Evolutionary conservation across 2,113 vertebrate genomes (phyloP), one percentile per base, ranked within the genome.

Genomic region (Ophthalmolycus amberensis): DNA sequence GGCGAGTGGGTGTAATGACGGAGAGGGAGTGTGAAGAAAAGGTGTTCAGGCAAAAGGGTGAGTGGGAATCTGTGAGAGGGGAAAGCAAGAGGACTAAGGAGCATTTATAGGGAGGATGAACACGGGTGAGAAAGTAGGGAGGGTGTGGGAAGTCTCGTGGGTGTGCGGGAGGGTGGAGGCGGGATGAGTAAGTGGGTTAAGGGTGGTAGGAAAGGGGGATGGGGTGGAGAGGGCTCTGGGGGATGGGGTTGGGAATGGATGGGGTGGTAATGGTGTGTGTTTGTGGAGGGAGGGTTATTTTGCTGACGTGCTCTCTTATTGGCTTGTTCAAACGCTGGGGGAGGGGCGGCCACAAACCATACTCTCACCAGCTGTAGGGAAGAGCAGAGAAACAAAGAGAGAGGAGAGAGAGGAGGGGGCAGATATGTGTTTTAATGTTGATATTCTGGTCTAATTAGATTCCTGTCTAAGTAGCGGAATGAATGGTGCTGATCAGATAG

Each of bases 361-460:
- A 90, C 90, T 91, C 90, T 92, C 93, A 92, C 93, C 94, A 95
- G 95, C 94, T 95, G 95, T 93, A 93, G 92, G 85, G 88, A 91
- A 92, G 85, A 92, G 81, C 73, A 86, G 64, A 85, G 91, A 92
- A 93, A 94, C 85, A 94, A 92, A 93, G 92, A 89, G 77, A 63
- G 85, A 84, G 75, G 52, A 34, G 32, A 34, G 34, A 65, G 52
- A 34, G 59, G 83, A 10, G 78, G 56, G 85, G 78, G 81, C 52
- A 68, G 86, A 75, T 92, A 89, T 87, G 74, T 91, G 91, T 91
- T 91, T 91, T 93, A 92, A 93, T 92, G 89, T 93, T 94, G 92
- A 94, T 94, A 94, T 93, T 93, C 90, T 85, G 83, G 67, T 90
- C 91, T 94, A 94, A 95, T 95, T 95, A 94, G 91, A 94, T 93